A percentile compares a stretch with the other conserved stretches of the same genome.
phyloP scores from a whole-genome alignment of 2,113 vertebrate genomes.

The Crotalus viridis region DNA sequence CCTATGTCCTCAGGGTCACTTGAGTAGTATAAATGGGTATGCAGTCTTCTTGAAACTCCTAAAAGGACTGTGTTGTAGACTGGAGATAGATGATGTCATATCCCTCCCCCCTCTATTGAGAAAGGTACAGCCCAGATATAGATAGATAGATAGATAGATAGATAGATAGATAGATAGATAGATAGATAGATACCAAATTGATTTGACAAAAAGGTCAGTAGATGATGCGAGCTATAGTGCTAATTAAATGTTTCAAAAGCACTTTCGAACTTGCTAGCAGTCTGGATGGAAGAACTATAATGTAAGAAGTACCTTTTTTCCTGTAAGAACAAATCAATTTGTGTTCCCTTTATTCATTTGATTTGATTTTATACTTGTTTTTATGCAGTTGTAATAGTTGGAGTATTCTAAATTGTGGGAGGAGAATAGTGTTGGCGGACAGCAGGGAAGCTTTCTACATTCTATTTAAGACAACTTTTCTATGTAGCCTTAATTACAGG shows the following conservation, averaged over 20 bases:
- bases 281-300: slow-evolving; percentile 47
- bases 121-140: too few species aligned
- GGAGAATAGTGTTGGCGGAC: slow-evolving; percentile 53
- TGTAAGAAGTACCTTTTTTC: slow-evolving; percentile 41
- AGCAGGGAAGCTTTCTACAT: slow-evolving; percentile 64
- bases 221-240: slow-evolving; percentile 50
- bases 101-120: too few species aligned
- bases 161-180: neutral
- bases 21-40: too few species aligned
- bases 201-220: slow-evolving; percentile 41
- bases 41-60: too few species aligned
- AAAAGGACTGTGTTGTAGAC: too few species aligned
- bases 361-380: slow-evolving; percentile 54
- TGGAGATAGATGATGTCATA: too few species aligned
- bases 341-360: slow-evolving; percentile 58
- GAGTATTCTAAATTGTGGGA: slow-evolving; percentile 55
- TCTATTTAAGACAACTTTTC: slow-evolving; percentile 66
- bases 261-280: slow-evolving; percentile 33
- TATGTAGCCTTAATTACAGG: slow-evolving; percentile 65
- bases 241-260: slow-evolving; percentile 48
- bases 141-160: neutral
- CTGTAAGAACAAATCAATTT: slow-evolving; percentile 36
- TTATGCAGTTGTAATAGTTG: slow-evolving; percentile 66
- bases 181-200: neutral
- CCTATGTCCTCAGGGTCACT: too few species aligned